phyloP scores from a whole-genome alignment of 2,797 vertebrate species.

The Pachyuromys duprasi region DNA sequence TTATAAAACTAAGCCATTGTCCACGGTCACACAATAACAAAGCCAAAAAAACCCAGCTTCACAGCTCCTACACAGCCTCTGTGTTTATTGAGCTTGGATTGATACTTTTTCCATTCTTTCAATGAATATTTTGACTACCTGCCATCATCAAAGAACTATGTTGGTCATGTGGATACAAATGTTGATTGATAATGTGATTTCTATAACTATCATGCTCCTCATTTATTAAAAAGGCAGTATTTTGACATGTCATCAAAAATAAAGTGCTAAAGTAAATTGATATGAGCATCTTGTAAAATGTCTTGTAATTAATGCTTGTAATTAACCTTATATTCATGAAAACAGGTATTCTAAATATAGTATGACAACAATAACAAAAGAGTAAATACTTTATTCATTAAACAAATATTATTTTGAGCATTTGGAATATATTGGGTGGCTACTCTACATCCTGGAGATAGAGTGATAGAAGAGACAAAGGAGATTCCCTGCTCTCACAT shows the following conservation, averaged over 20 bases:
- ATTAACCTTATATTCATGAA: not conserved
- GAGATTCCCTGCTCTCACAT: not conserved
- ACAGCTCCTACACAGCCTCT: not conserved
- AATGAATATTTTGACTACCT: not conserved
- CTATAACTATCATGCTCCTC: not conserved
- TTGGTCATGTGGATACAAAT: not conserved
- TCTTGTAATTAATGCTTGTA: not conserved
- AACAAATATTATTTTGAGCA: not conserved
- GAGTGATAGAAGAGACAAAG: not conserved
- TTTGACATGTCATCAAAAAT: not conserved
- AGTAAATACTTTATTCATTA: not conserved
- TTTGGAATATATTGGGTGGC: not conserved
- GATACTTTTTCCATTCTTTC: not conserved
- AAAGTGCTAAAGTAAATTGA: not conserved
- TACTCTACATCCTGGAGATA: not conserved
- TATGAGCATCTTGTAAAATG: not conserved
- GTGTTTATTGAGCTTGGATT: not conserved
- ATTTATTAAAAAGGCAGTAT: not conserved
- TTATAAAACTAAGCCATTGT: not conserved
- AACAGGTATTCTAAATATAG: slow-evolving; percentile 2
- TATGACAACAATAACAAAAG: not conserved
- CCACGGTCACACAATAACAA: not conserved
- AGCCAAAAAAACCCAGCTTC: not conserved
- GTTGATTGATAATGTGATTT: not conserved
- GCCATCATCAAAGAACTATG: not conserved